Evolutionary conservation across 2,113 vertebrate genomes (phyloP).

Genomic region (Epinephelus fuscoguttatus): DNA sequence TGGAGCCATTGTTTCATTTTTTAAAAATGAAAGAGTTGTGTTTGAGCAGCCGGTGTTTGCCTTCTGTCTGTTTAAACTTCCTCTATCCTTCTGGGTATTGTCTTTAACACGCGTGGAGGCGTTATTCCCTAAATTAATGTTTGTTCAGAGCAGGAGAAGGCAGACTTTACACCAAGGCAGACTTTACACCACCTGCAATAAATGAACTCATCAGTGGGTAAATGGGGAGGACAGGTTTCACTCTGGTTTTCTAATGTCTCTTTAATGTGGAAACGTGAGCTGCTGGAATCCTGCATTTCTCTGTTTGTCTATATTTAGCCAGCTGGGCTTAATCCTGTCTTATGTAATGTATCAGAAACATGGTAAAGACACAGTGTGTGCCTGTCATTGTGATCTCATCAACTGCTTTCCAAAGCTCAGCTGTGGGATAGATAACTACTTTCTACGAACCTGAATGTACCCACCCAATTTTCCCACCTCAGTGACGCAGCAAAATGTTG

Average conservation of each 20-base stretch:
- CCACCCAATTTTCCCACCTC: not conserved
- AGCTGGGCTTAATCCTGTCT: constrained; percentile 70
- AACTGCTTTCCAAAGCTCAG: not conserved
- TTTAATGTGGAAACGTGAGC: constrained; percentile 39
- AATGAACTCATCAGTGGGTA: constrained; percentile 27
- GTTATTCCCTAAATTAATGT: not conserved
- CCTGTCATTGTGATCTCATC: not conserved
- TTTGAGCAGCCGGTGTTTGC: not conserved
- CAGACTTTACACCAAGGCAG: not conserved
- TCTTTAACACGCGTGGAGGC: constrained; percentile 37
- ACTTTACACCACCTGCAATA: constrained; percentile 46
- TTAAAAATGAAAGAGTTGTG: not conserved
- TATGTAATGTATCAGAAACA: constrained; percentile 72
- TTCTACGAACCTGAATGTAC: not conserved
- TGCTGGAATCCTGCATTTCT: constrained; percentile 24
- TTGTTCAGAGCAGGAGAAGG: not conserved
- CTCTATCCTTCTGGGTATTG: constrained; percentile 23
- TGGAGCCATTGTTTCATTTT: not conserved
- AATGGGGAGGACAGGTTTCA: not conserved
- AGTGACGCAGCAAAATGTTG: not conserved
- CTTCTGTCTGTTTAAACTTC: constrained; percentile 47
- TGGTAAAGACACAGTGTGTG: constrained; percentile 30
- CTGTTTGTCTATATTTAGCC: constrained; percentile 75
- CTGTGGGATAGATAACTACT: not conserved
- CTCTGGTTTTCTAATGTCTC: not conserved